Base-by-base conservation (phyloP, 2,888 invertebrate genomes). In the Agonopterix heracliana region DNA sequence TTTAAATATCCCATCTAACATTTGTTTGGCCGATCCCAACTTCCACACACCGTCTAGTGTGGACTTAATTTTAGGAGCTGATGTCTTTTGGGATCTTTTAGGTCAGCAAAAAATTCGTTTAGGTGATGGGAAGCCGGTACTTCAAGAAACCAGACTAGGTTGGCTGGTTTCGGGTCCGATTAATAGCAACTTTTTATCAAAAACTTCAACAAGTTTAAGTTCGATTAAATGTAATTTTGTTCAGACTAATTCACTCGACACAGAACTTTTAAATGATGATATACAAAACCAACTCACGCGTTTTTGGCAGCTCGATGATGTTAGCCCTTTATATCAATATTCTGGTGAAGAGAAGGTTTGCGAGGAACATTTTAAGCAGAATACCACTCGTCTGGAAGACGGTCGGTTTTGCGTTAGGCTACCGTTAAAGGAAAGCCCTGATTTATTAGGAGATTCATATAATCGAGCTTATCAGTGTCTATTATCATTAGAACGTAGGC, bases 11-110 rank as follows among this genome's bases (percentile, higher is more conserved):
- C 63, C 62, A 3, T 47, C 51, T 4, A 11, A 57, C 44, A 49
- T 63, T 42, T 43, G 47, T 47, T 47, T 61, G 40, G 58, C 57
- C 1, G 61, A 63, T 35, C 61, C 61, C 12, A 17, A 44, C 9
- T 63, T 61, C 51, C 43, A 61, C 13, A 40, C 44, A 34, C 60
- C 64, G 1, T 46, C 58, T 36, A 38, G 47, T 0, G 44, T 64
- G 10, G 35, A 35, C 35, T 9, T 35, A 10, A 35, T 35, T 9
- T 8, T 35, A 35, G 35, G 35, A 8, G 35, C 35, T 35, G 35
- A 35, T 9, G 35, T 35, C 4, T 35, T n/a, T n/a, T n/a, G n/a
- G n/a, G n/a, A n/a, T n/a, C n/a, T n/a, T n/a, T n/a, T n/a, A n/a
- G n/a, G n/a, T 35, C n/a, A n/a, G 9, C 56, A 58, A 36, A 40